phyloP scores from a whole-genome alignment of 2,113 vertebrate species.

The Strix uralensis region DNA sequence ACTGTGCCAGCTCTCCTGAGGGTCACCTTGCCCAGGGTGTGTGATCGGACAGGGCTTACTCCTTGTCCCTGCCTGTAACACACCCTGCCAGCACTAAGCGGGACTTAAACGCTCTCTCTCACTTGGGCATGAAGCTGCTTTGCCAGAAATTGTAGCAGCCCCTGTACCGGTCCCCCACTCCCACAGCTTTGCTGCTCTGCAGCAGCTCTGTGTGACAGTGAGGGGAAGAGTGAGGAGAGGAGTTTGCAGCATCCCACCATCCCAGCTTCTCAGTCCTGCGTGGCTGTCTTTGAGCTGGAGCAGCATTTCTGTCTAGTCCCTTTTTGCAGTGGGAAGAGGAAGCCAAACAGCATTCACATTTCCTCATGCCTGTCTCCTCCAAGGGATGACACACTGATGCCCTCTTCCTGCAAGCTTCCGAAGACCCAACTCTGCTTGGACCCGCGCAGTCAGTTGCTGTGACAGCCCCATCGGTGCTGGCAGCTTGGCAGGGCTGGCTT shows the following conservation, averaged over 20 bases:
- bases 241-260: not conserved
- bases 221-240: not conserved
- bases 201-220: not conserved
- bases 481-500: not conserved
- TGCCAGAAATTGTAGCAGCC: not conserved
- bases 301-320: not conserved
- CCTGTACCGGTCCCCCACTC: not conserved
- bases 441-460: rapidly evolving
- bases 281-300: not conserved
- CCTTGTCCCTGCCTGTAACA: not conserved
- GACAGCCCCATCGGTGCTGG: not conserved
- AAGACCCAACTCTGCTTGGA: not conserved
- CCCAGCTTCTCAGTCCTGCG: not conserved
- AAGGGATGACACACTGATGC: not conserved
- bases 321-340: not conserved
- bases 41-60: not conserved
- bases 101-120: not conserved
- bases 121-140: not conserved
- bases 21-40: not conserved
- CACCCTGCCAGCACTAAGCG: not conserved
- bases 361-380: rapidly evolving
- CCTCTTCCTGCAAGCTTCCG: not conserved
- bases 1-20: not conserved
- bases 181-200: not conserved
- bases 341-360: rapidly evolving